These are phyloP conservation scores for Notodonta ziczac DNA, from an alignment of 2,888 invertebrate genomes.

Conservation along the genomic window DNA sequence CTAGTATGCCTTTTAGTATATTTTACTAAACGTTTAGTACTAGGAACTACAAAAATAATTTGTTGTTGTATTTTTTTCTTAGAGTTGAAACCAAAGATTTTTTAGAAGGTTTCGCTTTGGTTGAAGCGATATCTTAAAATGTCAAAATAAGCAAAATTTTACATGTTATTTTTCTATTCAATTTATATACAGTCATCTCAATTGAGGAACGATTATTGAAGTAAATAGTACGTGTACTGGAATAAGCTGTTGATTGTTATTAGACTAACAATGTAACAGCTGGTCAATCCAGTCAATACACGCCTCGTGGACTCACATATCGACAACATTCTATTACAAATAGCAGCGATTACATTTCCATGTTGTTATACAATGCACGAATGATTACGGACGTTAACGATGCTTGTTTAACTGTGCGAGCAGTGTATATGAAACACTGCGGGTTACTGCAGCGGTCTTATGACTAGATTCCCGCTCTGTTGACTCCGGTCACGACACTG, in stretches of 20 bases:
- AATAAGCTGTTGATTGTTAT: background rate
- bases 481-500: conserved; percentile 40
- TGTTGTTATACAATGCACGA: conserved; percentile 13
- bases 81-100: too few relatives aligned
- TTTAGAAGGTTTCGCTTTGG: too few relatives aligned
- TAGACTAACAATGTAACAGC: conserved; percentile 17
- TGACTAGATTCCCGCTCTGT: conserved; percentile 22
- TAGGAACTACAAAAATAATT: too few relatives aligned
- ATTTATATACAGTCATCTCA: background rate
- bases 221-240: background rate
- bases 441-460: conserved; percentile 23
- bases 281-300: conserved; percentile 18
- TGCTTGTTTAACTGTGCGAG: conserved; percentile 14
- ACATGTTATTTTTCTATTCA: background rate
- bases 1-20: too few relatives aligned
- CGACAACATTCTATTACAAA: conserved; percentile 24
- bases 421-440: conserved; percentile 19
- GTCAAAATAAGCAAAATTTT: background rate
- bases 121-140: too few relatives aligned
- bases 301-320: conserved; percentile 20
- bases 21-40: too few relatives aligned
- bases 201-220: background rate
- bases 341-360: conserved; percentile 18
- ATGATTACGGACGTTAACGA: conserved; percentile 19
- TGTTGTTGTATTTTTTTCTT: too few relatives aligned